Base-by-base conservation (phyloP, 2,797 vertebrate species). In the Lophius americanus region DNA sequence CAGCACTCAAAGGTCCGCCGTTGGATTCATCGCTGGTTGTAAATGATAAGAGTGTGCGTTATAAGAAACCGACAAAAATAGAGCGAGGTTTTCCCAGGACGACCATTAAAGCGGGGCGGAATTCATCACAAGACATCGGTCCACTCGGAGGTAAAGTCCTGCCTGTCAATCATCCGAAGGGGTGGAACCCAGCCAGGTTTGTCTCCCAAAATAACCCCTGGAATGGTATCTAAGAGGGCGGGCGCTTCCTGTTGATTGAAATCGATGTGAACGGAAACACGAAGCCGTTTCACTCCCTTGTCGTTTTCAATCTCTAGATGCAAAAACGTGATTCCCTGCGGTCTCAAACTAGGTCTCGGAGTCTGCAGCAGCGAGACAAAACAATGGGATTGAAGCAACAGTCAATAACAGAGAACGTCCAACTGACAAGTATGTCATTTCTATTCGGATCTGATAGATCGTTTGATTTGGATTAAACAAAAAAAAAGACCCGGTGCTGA, bases 381-480 rank as follows among this genome's bases (percentile, higher is more conserved):
- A 75, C 68, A 72, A 66, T 58, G 58, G 44, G 57, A 55, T 53
- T 61, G 58, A 61, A 57, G 47, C 63, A 70, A 70, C 1, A 5
- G 64, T 38, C 64, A 76, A 63, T 68, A 70, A 74, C 51, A 37
- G 70, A 73, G 66, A 47, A 78, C 62, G 82, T 81, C 39, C 60
- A 72, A 66, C 60, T 76, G 82, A 87, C 68, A 79, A 60, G 64
- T 73, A 62, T 73, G 53, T 77, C 9, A 70, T 76, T 85, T 78
- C 0, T 52, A 49, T 77, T 84, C 56, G 66, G 39, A 74, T 77
- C 75, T 79, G 79, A 85, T 77, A 78, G 52, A 70, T 60, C 67
- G 69, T 83, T 84, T 49, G 49, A 44, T 49, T 77, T 73, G 75
- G 77, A 87, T 85, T 49, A 72, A 78, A 76, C 79, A 82, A 83